Conservation (phyloP, 2,888 invertebrate genomes). For the Seira sanloemensis region DNA sequence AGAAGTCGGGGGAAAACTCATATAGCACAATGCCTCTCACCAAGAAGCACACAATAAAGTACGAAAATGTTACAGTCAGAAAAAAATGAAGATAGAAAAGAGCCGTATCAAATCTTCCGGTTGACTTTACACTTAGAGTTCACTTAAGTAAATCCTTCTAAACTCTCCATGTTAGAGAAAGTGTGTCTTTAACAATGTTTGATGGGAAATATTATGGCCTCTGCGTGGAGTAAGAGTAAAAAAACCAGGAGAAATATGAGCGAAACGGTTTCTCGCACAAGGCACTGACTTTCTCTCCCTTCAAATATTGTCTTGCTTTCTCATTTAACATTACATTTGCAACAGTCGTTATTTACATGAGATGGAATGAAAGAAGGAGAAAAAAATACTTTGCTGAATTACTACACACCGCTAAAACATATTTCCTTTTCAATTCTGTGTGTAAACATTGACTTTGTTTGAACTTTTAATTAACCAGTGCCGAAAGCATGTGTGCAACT, state of each 20-base stretch:
- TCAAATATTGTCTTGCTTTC: too few relatives aligned
- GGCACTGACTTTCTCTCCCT: too few relatives aligned
- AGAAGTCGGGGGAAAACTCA: constrained; percentile 12
- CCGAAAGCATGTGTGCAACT: too few relatives aligned
- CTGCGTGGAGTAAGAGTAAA: background rate
- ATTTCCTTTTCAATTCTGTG: too few relatives aligned
- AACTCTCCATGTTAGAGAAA: constrained; percentile 36
- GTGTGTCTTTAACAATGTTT: constrained; percentile 50
- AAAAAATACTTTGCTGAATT: too few relatives aligned
- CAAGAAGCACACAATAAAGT: constrained; percentile 41
- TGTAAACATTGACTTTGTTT: too few relatives aligned
- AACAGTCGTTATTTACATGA: too few relatives aligned
- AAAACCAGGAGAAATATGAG: constrained; percentile 28
- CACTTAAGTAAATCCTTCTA: constrained; percentile 64
- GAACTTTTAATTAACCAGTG: too few relatives aligned
- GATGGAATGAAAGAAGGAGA: too few relatives aligned
- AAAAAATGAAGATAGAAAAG: constrained; percentile 48
- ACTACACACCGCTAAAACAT: too few relatives aligned
- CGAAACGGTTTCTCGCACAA: too few relatives aligned
- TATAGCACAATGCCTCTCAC: constrained; percentile 1
- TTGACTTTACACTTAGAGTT: constrained; percentile 65
- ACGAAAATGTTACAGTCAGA: constrained; percentile 50
- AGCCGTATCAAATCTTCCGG: constrained; percentile 65
- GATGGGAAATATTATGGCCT: constrained; percentile 48
- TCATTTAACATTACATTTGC: too few relatives aligned